Percentiles rank a stretch among this genome's conserved stretches.
phyloP scores from a whole-genome alignment of 2,797 vertebrate genomes.

The Poecile montanus region DNA sequence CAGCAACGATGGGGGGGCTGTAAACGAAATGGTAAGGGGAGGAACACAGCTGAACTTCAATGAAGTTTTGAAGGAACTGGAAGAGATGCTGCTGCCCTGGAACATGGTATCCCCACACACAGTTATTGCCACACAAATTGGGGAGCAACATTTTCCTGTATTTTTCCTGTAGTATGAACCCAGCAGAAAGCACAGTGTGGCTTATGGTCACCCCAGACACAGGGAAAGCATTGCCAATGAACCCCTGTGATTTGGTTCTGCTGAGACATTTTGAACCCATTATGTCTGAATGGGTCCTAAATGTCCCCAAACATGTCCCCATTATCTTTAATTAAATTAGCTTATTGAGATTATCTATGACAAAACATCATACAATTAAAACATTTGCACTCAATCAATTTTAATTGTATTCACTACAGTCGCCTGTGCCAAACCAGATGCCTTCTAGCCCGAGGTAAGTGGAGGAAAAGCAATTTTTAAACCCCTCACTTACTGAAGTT shows the following conservation, averaged over 20 bases:
- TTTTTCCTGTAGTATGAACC: neutral
- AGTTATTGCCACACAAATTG: neutral
- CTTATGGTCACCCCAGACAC: neutral
- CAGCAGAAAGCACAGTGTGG: neutral
- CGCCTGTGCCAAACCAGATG: constrained; percentile 39
- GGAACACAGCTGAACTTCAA: neutral
- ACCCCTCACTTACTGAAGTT: constrained; percentile 5
- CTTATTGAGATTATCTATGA: constrained; percentile 45
- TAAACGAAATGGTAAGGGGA: neutral
- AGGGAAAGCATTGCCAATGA: neutral
- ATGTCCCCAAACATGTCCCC: constrained; percentile 5
- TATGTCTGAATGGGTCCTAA: neutral
- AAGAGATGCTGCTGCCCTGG: neutral
- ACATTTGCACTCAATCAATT: constrained; percentile 67
- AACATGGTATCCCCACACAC: neutral
- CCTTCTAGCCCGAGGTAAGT: constrained; percentile 28
- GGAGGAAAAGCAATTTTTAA: constrained; percentile 44
- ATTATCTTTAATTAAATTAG: constrained; percentile 50
- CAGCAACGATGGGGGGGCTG: neutral
- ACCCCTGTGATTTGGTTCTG: neutral
- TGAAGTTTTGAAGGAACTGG: neutral
- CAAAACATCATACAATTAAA: constrained; percentile 61
- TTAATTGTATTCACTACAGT: constrained; percentile 48
- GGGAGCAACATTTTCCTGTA: neutral
- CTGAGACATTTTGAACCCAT: constrained; percentile 31